These are phyloP conservation scores for Mustelus asterias DNA, from an alignment of 2,113 vertebrate species.

Conservation along the genomic window DNA sequence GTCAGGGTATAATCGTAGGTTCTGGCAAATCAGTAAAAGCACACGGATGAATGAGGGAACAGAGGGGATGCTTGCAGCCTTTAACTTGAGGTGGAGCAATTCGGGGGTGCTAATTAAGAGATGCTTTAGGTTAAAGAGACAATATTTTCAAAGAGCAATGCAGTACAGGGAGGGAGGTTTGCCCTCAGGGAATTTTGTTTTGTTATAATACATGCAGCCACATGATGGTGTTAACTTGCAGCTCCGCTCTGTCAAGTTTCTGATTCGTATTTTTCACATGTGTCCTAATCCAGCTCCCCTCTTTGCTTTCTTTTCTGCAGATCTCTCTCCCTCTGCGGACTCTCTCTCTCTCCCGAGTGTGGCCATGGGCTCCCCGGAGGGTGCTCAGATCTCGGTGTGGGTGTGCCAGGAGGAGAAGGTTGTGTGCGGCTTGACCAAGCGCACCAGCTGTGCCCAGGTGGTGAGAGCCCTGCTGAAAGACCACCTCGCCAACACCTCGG, in stretches of 20 bases:
- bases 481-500: slow-evolving; percentile 61
- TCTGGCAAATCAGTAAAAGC: too few relatives aligned
- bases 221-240: not conserved
- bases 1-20: too few relatives aligned
- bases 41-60: not conserved
- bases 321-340: not conserved
- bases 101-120: not conserved
- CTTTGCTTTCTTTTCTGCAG: slow-evolving; percentile 38
- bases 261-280: too few relatives aligned
- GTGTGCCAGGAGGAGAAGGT: slow-evolving; percentile 89
- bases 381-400: slow-evolving; percentile 82
- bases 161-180: not conserved
- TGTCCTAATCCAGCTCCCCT: slow-evolving; percentile 38
- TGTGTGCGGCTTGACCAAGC: slow-evolving; percentile 84
- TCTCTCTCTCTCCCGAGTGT: not conserved
- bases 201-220: not conserved
- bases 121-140: not conserved
- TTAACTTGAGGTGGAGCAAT: not conserved
- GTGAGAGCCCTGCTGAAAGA: slow-evolving; percentile 87
- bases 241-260: not conserved
- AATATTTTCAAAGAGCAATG: not conserved
- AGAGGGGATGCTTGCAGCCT: not conserved
- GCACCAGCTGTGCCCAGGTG: slow-evolving; percentile 81
- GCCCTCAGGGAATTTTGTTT: not conserved
- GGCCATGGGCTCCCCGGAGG: slow-evolving; percentile 46